These are phyloP conservation scores for Diplazon laetatorius DNA, from an alignment of 2,888 invertebrate species.

Conservation along the genomic window DNA sequence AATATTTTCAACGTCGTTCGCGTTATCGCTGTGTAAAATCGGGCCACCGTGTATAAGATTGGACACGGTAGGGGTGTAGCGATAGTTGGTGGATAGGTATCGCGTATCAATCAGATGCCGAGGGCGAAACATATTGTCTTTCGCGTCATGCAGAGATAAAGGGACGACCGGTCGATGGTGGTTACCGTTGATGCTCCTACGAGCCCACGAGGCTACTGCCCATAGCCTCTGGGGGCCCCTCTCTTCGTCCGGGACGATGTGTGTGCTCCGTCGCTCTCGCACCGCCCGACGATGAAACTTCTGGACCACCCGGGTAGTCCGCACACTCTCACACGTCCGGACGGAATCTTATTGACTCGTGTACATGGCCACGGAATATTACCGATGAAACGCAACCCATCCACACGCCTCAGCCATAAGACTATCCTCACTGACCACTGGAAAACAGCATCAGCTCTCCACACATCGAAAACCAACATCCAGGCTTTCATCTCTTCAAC, in stretches of 20 bases:
- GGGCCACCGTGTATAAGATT: slow-evolving; percentile 70
- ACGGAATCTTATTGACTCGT: slow-evolving; percentile 78
- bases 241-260: slow-evolving; percentile 22
- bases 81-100: slow-evolving; percentile 77
- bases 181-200: slow-evolving; percentile 49
- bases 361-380: slow-evolving; percentile 67
- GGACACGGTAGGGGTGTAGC: slow-evolving; percentile 68
- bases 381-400: slow-evolving; percentile 69
- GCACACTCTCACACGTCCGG: slow-evolving; percentile 70
- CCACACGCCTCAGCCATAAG: slow-evolving; percentile 51
- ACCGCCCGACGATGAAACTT: slow-evolving; percentile 59
- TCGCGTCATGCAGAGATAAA: slow-evolving; percentile 78
- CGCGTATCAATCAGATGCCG: slow-evolving; percentile 80
- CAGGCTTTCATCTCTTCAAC: too few species aligned
- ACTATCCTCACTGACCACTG: slow-evolving; percentile 36
- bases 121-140: slow-evolving; percentile 78
- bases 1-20: background rate
- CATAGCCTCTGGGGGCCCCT: slow-evolving; percentile 61
- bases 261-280: slow-evolving; percentile 33
- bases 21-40: slow-evolving; percentile 22
- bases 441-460: too few species aligned
- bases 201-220: slow-evolving; percentile 58
- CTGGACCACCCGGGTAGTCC: slow-evolving; percentile 79
- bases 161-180: slow-evolving; percentile 66
- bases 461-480: too few species aligned